Percentiles rank a stretch among this genome's conserved stretches.
Evolutionary conservation across 1,140 invertebrate genomes (phyloP).

Genomic region (Zophobas atratus): DNA sequence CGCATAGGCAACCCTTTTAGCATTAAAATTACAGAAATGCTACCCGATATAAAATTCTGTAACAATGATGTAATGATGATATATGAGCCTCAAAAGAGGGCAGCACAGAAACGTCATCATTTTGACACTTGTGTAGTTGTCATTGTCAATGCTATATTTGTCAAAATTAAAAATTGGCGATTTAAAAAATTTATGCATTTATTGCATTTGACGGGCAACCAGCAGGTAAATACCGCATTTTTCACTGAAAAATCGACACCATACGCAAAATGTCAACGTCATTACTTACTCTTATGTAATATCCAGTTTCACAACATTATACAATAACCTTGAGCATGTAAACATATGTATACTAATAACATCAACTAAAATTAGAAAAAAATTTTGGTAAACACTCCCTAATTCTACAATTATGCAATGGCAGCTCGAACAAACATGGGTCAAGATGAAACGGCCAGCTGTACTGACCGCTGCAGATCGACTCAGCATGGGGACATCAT

Average conservation of each 20-base stretch:
- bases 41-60: no score
- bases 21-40: no score
- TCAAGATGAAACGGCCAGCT: constrained; percentile 58
- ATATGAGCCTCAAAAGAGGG: no score
- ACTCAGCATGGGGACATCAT: constrained; percentile 74
- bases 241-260: not conserved
- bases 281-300: not conserved
- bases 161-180: not conserved
- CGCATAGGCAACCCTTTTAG: no score
- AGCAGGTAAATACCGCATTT: not conserved
- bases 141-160: not conserved
- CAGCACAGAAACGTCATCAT: no score
- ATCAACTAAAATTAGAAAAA: not conserved
- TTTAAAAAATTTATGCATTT: not conserved
- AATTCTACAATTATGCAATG: not conserved
- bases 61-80: no score
- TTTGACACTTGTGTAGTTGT: not conserved
- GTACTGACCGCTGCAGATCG: constrained; percentile 74
- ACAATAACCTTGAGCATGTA: not conserved
- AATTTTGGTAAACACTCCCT: not conserved
- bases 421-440: constrained; percentile 12
- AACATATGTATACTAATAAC: not conserved
- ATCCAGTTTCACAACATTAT: not conserved
- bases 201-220: not conserved
- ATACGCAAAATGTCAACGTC: not conserved